Evolutionary conservation across 2,797 vertebrate species (phyloP).

Genomic region (Selene dorsalis): DNA sequence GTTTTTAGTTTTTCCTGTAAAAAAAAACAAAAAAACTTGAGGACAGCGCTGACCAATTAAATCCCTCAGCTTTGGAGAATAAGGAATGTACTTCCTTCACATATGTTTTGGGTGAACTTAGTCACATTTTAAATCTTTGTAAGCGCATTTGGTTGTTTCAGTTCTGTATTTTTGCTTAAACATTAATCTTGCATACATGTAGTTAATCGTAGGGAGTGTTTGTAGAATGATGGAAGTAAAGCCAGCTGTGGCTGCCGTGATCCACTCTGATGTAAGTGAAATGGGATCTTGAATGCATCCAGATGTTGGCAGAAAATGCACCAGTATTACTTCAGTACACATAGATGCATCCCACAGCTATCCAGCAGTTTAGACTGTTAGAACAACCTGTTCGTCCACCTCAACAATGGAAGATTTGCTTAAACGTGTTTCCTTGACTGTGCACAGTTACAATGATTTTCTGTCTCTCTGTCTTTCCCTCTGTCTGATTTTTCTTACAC

Average conservation of each 20-base stretch:
- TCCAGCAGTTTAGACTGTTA: background rate
- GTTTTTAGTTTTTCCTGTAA: conserved; percentile 34
- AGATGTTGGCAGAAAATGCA: conserved; percentile 79
- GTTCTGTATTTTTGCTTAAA: conserved; percentile 12
- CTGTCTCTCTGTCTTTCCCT: conserved; percentile 2
- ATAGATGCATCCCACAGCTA: conserved; percentile 28
- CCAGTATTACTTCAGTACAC: conserved; percentile 54
- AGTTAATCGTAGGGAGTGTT: background rate
- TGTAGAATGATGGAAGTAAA: conserved; percentile 59
- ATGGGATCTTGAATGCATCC: conserved; percentile 84
- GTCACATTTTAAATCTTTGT: background rate
- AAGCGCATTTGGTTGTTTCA: background rate
- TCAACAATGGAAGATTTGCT: background rate
- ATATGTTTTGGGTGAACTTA: background rate
- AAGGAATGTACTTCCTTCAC: background rate
- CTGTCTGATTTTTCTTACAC: conserved; percentile 1
- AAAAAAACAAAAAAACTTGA: no score
- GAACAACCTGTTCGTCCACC: conserved; percentile 26
- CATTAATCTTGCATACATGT: conserved; percentile 1
- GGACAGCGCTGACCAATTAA: conserved; percentile 13
- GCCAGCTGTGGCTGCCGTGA: conserved; percentile 78
- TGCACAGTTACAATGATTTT: background rate
- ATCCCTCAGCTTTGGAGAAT: background rate
- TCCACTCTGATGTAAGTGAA: conserved; percentile 81
- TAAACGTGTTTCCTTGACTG: conserved; percentile 2